Percentiles rank a stretch among this genome's conserved stretches.
Evolutionary conservation across 1,140 invertebrate genomes (phyloP).

Genomic region (Cydia fagiglandana): DNA sequence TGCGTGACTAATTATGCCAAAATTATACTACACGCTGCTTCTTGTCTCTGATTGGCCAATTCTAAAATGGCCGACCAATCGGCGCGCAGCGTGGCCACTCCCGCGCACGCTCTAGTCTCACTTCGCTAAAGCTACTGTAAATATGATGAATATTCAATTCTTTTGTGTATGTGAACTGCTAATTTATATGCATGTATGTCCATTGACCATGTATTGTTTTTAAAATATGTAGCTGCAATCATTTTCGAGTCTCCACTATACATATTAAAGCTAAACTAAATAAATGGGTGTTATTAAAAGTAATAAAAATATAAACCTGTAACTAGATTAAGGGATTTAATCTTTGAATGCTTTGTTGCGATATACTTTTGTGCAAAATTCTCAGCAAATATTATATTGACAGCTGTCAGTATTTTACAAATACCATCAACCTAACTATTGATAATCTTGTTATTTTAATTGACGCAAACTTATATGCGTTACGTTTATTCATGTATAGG

Average conservation of each 20-base stretch:
- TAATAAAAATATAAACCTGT: neutral
- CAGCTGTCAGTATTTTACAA: neutral
- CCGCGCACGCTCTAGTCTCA: slow-evolving; percentile 60
- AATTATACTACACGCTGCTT: slow-evolving; percentile 62
- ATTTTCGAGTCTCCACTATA: neutral
- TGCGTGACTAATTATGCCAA: slow-evolving; percentile 77
- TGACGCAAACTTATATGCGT: too few species aligned
- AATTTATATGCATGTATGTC: slow-evolving; percentile 17
- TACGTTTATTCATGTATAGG: too few species aligned
- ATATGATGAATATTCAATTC: slow-evolving; percentile 59
- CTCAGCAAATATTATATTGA: neutral
- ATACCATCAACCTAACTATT: neutral
- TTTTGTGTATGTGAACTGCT: slow-evolving; percentile 3
- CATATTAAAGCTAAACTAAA: neutral
- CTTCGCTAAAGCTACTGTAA: slow-evolving; percentile 37
- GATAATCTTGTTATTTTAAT: neutral
- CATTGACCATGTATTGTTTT: neutral
- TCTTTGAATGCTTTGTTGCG: neutral
- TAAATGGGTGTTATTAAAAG: neutral
- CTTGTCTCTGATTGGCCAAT: slow-evolving; percentile 57
- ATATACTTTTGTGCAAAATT: neutral
- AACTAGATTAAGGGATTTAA: neutral
- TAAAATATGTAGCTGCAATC: neutral
- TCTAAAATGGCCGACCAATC: slow-evolving; percentile 65
- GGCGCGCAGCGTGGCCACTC: slow-evolving; percentile 63